Base-by-base conservation (phyloP, 1,140 invertebrate species). In the Rhopalosiphum maidis region DNA sequence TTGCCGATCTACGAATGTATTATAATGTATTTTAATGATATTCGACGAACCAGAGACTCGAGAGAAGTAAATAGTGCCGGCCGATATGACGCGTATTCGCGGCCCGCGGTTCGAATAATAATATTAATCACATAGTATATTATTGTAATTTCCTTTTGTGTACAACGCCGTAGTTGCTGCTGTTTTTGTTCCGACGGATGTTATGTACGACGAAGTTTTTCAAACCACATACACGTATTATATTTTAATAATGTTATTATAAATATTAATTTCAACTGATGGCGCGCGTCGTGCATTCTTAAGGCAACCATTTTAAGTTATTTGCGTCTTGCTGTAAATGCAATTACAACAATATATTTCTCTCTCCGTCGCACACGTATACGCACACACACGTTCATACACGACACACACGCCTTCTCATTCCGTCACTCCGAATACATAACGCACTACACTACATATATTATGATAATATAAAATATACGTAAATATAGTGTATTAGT, bases 181-280 rank as follows among this genome's bases (percentile, higher is more conserved):
- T 41, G 83, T 11, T 41, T 8, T 85, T 43, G 21, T 41, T 41
- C 9, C 37, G 6, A 83, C 46, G 30, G 5, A 87, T 21, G 48
- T n/a, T 1, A 87, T 46, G 30, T 8, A 18, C 86, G 43, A 87
- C 46, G 46, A 85, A 37, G 6, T 85, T 85, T 23, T 85, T 41
- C 83, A 43, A 30, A 41, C 83, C 37, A 41, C 37, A 11, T 11
- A 77, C 30, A n/a, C 60, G 11, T 35, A 77, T 54, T n/a, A 77
- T 77, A 77, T n/a, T 77, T n/a, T 77, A 77, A 77, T n/a, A 77
- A 46, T 46, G n/a, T n/a, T 87, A 87, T 87, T n/a, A 46, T 87
- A 87, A 87, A 87, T 46, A 87, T 87, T 87, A 87, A 87, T 87
- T 46, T 46, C 18, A n/a, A 87, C 85, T 30, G 85, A 87, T 43